A percentile compares a stretch with the other conserved stretches of the same genome.
Conservation (phyloP, 1,140 invertebrate species). For the Harlomillsia oculata region DNA sequence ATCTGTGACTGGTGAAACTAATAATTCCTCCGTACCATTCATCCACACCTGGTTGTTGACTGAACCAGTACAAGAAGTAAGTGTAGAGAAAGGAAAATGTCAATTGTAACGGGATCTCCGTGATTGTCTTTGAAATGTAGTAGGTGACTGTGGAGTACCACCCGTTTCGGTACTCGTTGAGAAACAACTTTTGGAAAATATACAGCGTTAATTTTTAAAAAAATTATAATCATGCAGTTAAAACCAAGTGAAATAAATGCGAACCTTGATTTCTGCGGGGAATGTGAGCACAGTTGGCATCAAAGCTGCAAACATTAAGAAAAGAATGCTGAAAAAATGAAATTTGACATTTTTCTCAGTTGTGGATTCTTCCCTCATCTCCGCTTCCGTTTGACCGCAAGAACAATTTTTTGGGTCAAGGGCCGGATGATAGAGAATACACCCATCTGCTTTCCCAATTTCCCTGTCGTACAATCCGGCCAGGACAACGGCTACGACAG, state of each 20-base stretch:
- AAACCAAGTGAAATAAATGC: neutral
- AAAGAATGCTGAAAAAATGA: conserved; percentile 19
- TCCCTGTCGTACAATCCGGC: conserved; percentile 7
- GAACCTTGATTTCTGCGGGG: conserved; percentile 19
- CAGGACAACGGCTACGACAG: conserved; percentile 1
- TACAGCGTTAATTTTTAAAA: neutral
- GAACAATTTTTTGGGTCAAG: neutral
- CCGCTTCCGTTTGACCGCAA: neutral
- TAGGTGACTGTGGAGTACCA: conserved; percentile 13
- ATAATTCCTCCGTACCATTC: conserved; percentile 10
- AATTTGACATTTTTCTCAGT: conserved; percentile 13
- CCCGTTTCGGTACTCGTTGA: conserved; percentile 18
- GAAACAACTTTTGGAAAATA: conserved; percentile 3
- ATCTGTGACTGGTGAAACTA: conserved; percentile 3
- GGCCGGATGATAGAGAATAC: neutral
- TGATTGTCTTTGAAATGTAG: conserved; percentile 14
- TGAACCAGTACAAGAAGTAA: conserved; percentile 14
- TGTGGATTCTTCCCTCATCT: neutral
- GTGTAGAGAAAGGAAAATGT: conserved; percentile 8
- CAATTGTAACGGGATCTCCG: conserved; percentile 9
- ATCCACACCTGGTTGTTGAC: conserved; percentile 11
- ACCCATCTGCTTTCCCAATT: conserved; percentile 4
- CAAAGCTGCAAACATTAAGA: conserved; percentile 21
- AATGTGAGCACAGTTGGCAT: conserved; percentile 21
- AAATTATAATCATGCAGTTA: neutral